Conservation (phyloP, 1,140 invertebrate genomes). For the Ptiloglossa arizonensis region DNA sequence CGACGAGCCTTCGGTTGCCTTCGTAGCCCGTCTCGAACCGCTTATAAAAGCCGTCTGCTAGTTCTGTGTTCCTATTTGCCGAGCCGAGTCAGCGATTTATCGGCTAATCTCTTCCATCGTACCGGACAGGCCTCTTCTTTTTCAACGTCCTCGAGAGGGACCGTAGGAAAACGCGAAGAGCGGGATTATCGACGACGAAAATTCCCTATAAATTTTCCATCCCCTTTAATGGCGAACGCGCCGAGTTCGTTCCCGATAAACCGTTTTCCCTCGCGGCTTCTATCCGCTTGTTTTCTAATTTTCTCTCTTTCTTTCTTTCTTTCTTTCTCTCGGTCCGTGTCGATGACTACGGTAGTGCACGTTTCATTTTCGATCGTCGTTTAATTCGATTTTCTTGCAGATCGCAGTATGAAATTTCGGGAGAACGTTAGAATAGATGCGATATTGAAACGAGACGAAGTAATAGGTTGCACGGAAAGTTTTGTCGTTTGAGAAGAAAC, state of each 20-base stretch:
- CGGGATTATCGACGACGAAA: slow-evolving; percentile 16
- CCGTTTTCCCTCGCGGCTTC: background rate
- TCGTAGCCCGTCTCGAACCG: slow-evolving; percentile 25
- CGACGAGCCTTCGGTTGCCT: slow-evolving; percentile 13
- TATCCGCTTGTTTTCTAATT: background rate
- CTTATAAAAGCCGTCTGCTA: slow-evolving; percentile 30
- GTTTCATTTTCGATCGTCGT: too few species aligned
- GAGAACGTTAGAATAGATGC: too few species aligned
- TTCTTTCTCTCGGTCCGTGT: background rate
- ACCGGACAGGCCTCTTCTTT: slow-evolving; percentile 19
- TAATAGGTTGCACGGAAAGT: too few species aligned
- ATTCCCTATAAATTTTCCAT: slow-evolving; percentile 11
- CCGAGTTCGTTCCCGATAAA: background rate
- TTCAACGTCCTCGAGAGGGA: background rate
- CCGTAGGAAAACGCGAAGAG: background rate
- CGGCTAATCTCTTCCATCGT: slow-evolving; percentile 34
- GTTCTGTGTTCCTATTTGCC: slow-evolving; percentile 34
- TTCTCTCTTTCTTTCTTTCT: too few species aligned
- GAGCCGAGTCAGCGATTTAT: slow-evolving; percentile 42
- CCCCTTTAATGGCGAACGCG: background rate
- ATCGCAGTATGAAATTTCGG: too few species aligned
- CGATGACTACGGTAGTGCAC: too few species aligned
- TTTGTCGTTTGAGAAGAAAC: too few species aligned
- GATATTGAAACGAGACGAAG: too few species aligned
- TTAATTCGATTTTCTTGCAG: too few species aligned